Percentiles rank a stretch among this genome's conserved stretches.
Evolutionary conservation across 2,888 invertebrate genomes (phyloP).

Genomic region (Thelaira solivaga): DNA sequence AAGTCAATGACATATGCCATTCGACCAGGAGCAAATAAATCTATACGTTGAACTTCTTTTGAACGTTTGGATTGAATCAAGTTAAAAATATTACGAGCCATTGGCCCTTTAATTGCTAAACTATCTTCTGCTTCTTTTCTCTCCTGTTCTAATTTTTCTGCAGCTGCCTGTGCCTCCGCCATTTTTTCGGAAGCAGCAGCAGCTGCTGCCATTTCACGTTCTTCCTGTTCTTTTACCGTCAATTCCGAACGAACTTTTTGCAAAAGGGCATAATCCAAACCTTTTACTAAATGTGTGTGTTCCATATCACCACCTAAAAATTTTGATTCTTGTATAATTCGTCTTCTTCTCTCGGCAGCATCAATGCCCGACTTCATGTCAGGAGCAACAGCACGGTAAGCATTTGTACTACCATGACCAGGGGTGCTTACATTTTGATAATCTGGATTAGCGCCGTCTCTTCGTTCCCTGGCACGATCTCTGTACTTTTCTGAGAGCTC

Average conservation of each 20-base stretch:
- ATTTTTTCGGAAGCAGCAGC: conserved; percentile 70
- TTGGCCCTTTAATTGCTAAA: conserved; percentile 80
- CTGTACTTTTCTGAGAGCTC: conserved; percentile 96
- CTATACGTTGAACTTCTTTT: conserved; percentile 88
- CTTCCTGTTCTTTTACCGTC: conserved; percentile 82
- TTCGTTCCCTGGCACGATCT: conserved; percentile 92
- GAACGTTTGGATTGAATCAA: conserved; percentile 80
- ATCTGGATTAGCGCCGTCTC: conserved; percentile 90
- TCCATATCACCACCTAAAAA: conserved; percentile 99
- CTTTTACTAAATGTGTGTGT: conserved; percentile 99
- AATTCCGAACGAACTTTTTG: conserved; percentile 97
- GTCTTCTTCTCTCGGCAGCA: conserved; percentile 94
- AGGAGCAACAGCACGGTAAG: conserved; percentile 92
- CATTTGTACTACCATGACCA: conserved; percentile 75
- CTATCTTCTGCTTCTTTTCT: conserved; percentile 83
- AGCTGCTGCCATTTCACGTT: conserved; percentile 86
- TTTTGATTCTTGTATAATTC: conserved; percentile 98
- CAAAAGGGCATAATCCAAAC: conserved; percentile 92
- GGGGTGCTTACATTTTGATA: conserved; percentile 88
- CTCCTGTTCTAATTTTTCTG: conserved; percentile 75
- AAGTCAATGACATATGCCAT: conserved; percentile 99
- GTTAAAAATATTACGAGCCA: conserved; percentile 85
- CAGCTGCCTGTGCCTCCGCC: conserved; percentile 75
- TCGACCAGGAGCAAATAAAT: conserved; percentile 94
- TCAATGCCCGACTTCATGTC: conserved; percentile 95